Evolutionary conservation across 2,113 vertebrate species (phyloP).

Genomic region (Anhinga anhinga): DNA sequence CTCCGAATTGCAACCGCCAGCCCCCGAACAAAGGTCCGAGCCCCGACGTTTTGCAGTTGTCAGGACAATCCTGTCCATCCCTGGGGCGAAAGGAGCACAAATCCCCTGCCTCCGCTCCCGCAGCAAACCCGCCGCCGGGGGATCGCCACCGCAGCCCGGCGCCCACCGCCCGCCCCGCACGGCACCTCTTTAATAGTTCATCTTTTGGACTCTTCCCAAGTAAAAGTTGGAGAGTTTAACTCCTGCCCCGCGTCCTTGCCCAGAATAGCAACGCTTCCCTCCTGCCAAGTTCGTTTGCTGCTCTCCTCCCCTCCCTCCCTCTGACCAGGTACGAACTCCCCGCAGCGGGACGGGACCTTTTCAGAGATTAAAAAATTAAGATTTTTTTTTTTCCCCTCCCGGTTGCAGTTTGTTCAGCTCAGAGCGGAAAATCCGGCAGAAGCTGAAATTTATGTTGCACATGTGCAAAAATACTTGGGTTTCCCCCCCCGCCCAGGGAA

Average conservation of each 20-base stretch:
- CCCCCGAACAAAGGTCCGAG: conserved; percentile 25
- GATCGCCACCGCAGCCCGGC: background rate
- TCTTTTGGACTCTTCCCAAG: background rate
- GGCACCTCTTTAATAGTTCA: background rate
- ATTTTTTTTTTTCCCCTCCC: background rate
- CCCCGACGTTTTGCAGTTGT: conserved; percentile 11
- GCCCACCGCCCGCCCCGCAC: background rate
- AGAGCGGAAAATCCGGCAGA: background rate
- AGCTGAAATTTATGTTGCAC: background rate
- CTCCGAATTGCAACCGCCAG: background rate
- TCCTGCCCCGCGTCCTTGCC: background rate
- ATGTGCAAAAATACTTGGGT: background rate
- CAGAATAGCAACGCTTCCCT: background rate
- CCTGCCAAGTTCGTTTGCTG: conserved; percentile 16
- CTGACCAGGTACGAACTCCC: background rate
- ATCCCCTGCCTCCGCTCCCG: background rate
- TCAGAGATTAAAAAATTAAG: background rate
- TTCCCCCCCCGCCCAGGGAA: accelerated
- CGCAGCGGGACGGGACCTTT: conserved; percentile 8
- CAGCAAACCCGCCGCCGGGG: background rate
- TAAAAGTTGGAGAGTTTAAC: background rate
- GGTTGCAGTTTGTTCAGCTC: background rate
- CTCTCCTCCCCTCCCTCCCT: background rate
- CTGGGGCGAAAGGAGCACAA: background rate
- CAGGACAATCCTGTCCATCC: conserved; percentile 29